phyloP scores from a whole-genome alignment of 2,797 vertebrate genomes.

The Micropoecilia bifurca region DNA sequence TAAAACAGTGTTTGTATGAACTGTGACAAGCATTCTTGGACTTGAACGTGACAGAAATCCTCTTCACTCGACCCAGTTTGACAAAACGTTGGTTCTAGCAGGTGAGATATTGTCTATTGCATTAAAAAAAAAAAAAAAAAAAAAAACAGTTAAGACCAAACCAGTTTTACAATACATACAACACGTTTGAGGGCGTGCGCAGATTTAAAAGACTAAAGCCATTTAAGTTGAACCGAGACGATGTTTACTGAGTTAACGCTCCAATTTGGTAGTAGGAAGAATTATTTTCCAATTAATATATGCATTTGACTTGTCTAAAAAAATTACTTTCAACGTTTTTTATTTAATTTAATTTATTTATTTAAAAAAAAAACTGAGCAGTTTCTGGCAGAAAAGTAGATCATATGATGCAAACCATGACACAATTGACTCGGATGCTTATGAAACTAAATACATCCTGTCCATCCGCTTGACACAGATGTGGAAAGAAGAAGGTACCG shows the following conservation, averaged over 20 bases:
- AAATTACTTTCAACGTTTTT: background rate
- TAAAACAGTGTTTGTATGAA: background rate
- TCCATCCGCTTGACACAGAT: constrained; percentile 3
- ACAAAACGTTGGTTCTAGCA: background rate
- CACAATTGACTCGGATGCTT: background rate
- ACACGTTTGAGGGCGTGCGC: background rate
- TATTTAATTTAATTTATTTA: too few relatives aligned
- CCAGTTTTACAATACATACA: background rate
- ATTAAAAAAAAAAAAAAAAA: background rate
- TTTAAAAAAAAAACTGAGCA: background rate
- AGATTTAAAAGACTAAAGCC: background rate
- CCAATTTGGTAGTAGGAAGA: background rate
- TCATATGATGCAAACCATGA: constrained; percentile 9
- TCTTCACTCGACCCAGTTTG: background rate
- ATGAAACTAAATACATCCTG: background rate
- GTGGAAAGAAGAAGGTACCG: constrained; percentile 24
- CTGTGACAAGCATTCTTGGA: background rate
- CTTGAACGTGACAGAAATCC: background rate
- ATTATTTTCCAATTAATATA: background rate
- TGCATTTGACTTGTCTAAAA: background rate
- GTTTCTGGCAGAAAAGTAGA: constrained; percentile 5
- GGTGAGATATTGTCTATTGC: background rate
- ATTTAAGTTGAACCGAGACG: background rate
- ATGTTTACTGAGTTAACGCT: background rate
- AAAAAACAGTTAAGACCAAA: background rate